Conservation (phyloP, 1,140 invertebrate genomes). For the Atta colombica region DNA sequence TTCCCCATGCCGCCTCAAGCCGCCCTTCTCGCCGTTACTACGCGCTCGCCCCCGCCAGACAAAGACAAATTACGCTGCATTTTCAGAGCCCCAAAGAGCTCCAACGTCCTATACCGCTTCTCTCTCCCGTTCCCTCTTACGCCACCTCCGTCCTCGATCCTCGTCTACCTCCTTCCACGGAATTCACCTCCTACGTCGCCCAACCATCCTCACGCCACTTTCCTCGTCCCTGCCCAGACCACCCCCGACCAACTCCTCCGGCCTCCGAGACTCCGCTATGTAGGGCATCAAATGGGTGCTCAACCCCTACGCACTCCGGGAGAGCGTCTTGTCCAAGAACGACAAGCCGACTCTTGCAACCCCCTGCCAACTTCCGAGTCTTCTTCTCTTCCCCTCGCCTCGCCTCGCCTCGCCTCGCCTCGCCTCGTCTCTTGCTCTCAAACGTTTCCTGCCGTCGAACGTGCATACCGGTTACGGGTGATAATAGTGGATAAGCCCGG, state of each 20-base stretch:
- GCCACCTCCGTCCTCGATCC: conserved; percentile 68
- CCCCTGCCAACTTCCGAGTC: neutral
- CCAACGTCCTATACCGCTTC: conserved; percentile 72
- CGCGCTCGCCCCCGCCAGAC: conserved; percentile 83
- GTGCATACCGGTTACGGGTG: conserved; percentile 28
- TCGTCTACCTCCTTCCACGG: conserved; percentile 68
- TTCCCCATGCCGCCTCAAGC: conserved; percentile 51
- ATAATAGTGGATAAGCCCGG: conserved; percentile 55
- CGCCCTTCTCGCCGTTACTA: conserved; percentile 80
- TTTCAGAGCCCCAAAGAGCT: conserved; percentile 85
- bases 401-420: neutral
- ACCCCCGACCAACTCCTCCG: conserved; percentile 66
- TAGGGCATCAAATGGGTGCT: conserved; percentile 82
- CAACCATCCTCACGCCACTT: conserved; percentile 74
- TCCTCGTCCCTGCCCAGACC: conserved; percentile 72
- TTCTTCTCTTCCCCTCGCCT: neutral
- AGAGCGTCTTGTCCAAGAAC: conserved; percentile 71
- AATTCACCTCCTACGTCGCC: conserved; percentile 65
- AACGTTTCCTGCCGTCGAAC: conserved; percentile 23
- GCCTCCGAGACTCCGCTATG: conserved; percentile 76
- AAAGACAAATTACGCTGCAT: conserved; percentile 87
- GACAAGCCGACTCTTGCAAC: conserved; percentile 35
- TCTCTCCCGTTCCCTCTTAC: conserved; percentile 68
- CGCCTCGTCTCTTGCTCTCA: neutral
- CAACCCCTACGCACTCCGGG: conserved; percentile 82